Base-by-base conservation (phyloP, 2,113 vertebrate species). In the Myotis davidii region DNA sequence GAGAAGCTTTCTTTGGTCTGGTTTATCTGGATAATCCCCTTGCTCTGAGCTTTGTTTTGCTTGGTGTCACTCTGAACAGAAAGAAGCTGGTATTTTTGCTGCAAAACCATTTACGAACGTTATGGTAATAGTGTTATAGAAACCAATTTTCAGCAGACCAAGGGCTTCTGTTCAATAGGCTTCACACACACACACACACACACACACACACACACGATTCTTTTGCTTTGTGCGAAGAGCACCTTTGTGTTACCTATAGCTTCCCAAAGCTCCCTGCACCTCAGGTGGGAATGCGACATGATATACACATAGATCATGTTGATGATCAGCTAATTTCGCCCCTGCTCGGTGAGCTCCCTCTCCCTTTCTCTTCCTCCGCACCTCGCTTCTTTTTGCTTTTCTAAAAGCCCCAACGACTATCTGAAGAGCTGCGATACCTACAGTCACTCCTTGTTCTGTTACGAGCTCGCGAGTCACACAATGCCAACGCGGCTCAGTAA, bases 401-500 rank as follows among this genome's bases (percentile, higher is more conserved):
- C 84, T 56, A n/a, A 88, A 94, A 85, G 73, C 91, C 74, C 81
- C 76, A 83, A 50, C 1, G 1, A 86, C 85, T 74, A 73, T 97
- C 85, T 96, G 94, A 97, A 98, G 97, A 65, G 88, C 12, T 0
- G 83, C 0, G 0, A 64, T 85, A 59, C 96, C 97, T 69, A 6
- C 73, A 4, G 18, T 32, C 90, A 96, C 61, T 92, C 96, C 96
- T 94, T 20, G 10, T 90, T 93, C 81, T 1, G 0, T 45, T 88
- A 91, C 1, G 88, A 95, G 97, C 84, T 65, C 0, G 0, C 83
- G 23, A 93, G 93, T 88, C 94, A 77, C 0, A 70, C 77, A 52
- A 96, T 94, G 93, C 92, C 83, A 92, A 97, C 21, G 9, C 85
- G 32, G 78, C 96, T 97, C 97, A 81, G 96, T 85, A 95, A 98